Evolutionary conservation across 2,888 invertebrate genomes (phyloP).

Genomic region (Eupithecia insigniata): DNA sequence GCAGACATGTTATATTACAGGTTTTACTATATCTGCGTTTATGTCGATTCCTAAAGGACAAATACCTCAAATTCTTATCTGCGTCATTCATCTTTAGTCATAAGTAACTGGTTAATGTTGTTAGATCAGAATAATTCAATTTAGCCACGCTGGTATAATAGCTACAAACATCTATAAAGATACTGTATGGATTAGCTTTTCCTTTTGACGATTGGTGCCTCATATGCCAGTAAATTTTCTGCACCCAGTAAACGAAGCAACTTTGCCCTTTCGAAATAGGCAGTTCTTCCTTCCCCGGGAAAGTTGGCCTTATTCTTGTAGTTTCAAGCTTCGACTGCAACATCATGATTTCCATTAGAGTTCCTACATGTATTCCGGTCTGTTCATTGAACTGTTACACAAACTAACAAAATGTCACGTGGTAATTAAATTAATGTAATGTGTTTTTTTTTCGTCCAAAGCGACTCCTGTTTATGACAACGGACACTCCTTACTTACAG

Average conservation of each 20-base stretch:
- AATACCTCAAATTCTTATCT: too few species aligned
- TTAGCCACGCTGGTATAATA: too few species aligned
- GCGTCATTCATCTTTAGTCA: too few species aligned
- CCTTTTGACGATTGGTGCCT: neutral
- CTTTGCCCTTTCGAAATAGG: neutral
- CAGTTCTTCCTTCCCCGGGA: neutral
- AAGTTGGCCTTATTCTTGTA: neutral
- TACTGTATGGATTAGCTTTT: too few species aligned
- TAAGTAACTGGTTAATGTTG: too few species aligned
- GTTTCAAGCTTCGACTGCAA: neutral
- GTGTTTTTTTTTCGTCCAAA: neutral
- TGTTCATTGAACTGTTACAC: neutral
- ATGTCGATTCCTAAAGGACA: too few species aligned
- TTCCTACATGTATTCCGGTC: neutral
- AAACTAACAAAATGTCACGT: constrained; percentile 6
- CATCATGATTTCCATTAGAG: constrained; percentile 4
- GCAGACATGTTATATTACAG: too few species aligned
- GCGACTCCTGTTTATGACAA: neutral
- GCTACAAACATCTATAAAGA: too few species aligned
- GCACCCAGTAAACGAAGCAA: neutral
- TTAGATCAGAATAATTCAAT: too few species aligned
- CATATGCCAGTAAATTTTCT: neutral
- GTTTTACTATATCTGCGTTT: too few species aligned
- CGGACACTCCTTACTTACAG: neutral
- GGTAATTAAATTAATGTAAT: neutral